Percentiles rank a stretch among this genome's conserved stretches.
These are phyloP conservation scores for Phymatocera aterrima DNA, from an alignment of 2,888 invertebrate genomes.

Conservation along the genomic window DNA sequence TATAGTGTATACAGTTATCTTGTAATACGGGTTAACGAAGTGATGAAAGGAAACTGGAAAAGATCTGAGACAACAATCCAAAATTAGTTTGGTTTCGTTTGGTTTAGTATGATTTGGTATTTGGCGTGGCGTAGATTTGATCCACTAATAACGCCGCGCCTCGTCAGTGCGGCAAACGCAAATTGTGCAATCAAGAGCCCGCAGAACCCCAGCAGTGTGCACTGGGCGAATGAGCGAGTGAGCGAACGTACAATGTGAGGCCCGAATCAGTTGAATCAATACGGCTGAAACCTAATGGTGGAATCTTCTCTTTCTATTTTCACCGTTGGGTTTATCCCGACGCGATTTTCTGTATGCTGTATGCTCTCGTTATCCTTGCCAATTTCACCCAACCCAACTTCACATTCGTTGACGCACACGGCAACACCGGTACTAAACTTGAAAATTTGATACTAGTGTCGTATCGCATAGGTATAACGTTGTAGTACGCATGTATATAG, in stretches of 20 bases:
- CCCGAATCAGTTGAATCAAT: constrained; percentile 28
- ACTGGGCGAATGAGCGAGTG: not conserved
- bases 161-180: constrained; percentile 15
- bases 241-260: no score
- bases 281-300: constrained; percentile 16
- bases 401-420: no score
- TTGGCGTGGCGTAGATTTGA: not conserved
- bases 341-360: not conserved
- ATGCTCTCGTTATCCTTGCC: constrained; percentile 3
- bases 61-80: no score
- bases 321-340: not conserved
- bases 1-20: no score
- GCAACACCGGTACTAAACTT: no score
- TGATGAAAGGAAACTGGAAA: no score
- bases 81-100: no score
- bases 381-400: not conserved
- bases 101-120: no score
- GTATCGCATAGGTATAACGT: no score
- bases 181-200: constrained; percentile 35
- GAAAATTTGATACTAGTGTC: no score
- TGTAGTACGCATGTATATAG: no score
- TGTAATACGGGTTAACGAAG: no score
- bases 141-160: not conserved
- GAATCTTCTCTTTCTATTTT: constrained; percentile 5
- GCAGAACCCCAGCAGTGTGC: not conserved